Conservation (phyloP, 37 sponge, comb jelly and placozoan species). For the Bolinopsis microptera region DNA sequence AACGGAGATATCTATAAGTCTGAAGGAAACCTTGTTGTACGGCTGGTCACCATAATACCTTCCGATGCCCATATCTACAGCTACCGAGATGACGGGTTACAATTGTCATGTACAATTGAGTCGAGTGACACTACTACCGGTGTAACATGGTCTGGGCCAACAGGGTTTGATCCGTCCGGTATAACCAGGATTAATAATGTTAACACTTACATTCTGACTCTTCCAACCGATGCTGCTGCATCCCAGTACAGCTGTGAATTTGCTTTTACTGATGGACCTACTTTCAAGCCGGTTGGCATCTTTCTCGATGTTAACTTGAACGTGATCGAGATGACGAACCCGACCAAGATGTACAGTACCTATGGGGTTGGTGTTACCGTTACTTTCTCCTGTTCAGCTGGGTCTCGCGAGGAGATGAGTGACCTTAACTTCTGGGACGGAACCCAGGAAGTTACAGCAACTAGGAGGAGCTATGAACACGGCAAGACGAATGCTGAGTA, state of each 20-base stretch:
- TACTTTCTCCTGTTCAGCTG: not conserved
- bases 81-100: not conserved
- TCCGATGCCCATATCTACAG: not conserved
- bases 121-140: not conserved
- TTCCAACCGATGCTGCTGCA: not conserved
- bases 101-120: not conserved
- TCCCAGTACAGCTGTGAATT: not conserved
- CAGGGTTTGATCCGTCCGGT: not conserved
- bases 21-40: not conserved
- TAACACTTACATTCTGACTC: not conserved
- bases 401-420: not conserved
- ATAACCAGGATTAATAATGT: not conserved
- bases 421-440: not conserved
- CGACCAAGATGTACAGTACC: not conserved
- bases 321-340: not conserved
- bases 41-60: not conserved
- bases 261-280: not conserved
- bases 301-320: not conserved
- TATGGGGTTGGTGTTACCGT: not conserved
- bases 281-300: not conserved
- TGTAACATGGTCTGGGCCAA: not conserved
- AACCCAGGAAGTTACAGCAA: not conserved
- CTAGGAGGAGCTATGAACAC: not conserved
- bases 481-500: not conserved
- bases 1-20: not conserved